Conservation (phyloP, 2,797 vertebrate species). For the Labeo calbasu region DNA sequence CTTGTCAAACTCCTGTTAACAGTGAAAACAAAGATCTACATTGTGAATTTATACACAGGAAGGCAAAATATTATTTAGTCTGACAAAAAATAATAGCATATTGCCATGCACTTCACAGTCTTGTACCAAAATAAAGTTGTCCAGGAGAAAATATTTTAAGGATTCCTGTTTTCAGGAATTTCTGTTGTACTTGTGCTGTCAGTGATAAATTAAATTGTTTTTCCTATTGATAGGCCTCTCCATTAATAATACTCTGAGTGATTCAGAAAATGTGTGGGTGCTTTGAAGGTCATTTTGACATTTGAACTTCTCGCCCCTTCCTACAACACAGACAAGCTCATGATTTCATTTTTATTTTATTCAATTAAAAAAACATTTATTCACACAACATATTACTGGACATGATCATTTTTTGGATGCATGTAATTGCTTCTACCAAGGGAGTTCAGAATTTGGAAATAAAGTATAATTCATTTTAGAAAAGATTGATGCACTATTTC, state of each 20-base stretch:
- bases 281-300: not conserved
- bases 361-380: conserved; percentile 33
- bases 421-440: conserved; percentile 39
- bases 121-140: not conserved
- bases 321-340: conserved; percentile 4
- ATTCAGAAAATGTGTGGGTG: not conserved
- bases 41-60: conserved; percentile 37
- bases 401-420: conserved; percentile 28
- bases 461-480: not conserved
- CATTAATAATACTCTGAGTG: not conserved
- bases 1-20: conserved; percentile 50
- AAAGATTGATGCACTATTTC: conserved; percentile 34
- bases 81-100: not conserved
- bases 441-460: conserved; percentile 31
- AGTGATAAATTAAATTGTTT: not conserved
- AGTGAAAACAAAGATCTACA: conserved; percentile 51
- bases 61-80: not conserved
- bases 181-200: not conserved
- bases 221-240: not conserved
- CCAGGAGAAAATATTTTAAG: not conserved
- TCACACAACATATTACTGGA: conserved; percentile 30
- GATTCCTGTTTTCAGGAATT: not conserved
- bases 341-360: conserved; percentile 42
- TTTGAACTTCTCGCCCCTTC: not conserved
- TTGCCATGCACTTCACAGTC: not conserved